Evolutionary conservation across 2,888 invertebrate genomes (phyloP), one percentile per base, ranked within the genome.

Genomic region (Chymomyza amoena): DNA sequence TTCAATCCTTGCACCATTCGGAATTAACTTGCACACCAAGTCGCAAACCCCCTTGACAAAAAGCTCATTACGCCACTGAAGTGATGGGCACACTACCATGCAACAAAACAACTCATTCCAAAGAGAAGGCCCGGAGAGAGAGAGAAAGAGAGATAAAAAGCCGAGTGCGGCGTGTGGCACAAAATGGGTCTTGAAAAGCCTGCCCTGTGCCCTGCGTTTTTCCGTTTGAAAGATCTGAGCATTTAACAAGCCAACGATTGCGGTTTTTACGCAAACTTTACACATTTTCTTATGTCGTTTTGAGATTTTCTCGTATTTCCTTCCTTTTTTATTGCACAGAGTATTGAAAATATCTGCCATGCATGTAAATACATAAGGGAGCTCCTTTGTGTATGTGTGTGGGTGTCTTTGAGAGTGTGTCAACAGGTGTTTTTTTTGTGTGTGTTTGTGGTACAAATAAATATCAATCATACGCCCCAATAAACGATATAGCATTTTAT

Each of bases 231-330:
- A 84, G 84, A 86, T 86, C 78, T 72, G 64, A 77, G 69, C 57
- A 25, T 59, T 77, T 80, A 74, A 80, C 75, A 73, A 77, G 74
- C 39, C 18, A 81, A 84, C 87, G 83, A 85, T 87, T 87, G 87
- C 76, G 84, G 87, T 85, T 82, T 84, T 84, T 85, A 76, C 78
- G 78, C 87, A 83, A 82, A 78, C 83, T 84, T 84, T 80, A 87
- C 84, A 87, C 84, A 84, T 87, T 85, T 85, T 77, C 87, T 82
- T 84, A 69, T 77, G 74, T 82, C 20, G 16, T 50, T 50, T 45
- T 20, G 20, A 50, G 62, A 18, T 62, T 50, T 62, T 25, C 32
- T 61, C 18, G 39, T 15, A 5, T 39, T 32, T 63, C 15, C 7
- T 51, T 51, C 54, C 15, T 32, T 78, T 75, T 64, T 78, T 76